These are phyloP conservation scores for Epinephelus malabaricus DNA, from an alignment of 2,797 vertebrate species.

Conservation along the genomic window DNA sequence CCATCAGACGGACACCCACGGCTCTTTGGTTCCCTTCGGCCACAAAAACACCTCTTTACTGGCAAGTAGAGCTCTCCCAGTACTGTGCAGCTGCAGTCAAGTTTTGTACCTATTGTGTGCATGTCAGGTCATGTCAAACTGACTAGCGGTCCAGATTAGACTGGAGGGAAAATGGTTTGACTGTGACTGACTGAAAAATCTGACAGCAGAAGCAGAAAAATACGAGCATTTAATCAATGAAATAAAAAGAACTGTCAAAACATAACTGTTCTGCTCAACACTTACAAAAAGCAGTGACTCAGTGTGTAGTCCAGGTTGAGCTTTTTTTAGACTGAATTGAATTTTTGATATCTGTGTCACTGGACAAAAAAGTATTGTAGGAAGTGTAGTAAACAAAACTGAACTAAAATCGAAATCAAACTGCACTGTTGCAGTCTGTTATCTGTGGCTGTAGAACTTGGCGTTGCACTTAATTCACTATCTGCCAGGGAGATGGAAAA, in stretches of 20 bases:
- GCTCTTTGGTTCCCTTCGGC: constrained; percentile 58
- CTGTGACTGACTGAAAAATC: background rate
- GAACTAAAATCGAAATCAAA: background rate
- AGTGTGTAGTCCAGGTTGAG: no score
- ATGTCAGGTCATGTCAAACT: constrained; percentile 55
- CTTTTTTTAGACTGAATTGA: no score
- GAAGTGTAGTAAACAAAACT: background rate
- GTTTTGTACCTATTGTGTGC: constrained; percentile 58
- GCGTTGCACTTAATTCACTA: no score
- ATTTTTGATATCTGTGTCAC: no score
- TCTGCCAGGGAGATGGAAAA: no score
- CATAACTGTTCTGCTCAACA: background rate
- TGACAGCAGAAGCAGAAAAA: background rate
- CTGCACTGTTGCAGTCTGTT: background rate
- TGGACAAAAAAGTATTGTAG: no score
- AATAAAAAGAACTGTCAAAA: background rate
- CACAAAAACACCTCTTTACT: constrained; percentile 59
- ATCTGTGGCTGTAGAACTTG: no score
- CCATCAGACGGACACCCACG: constrained; percentile 71
- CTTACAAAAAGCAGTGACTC: no score
- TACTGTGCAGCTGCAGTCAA: constrained; percentile 38
- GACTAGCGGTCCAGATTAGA: constrained; percentile 31
- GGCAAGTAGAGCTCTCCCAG: constrained; percentile 21
- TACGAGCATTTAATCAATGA: background rate
- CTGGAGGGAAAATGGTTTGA: background rate